phyloP scores from a whole-genome alignment of 2,888 invertebrate genomes.

The Brachylomia viminalis region DNA sequence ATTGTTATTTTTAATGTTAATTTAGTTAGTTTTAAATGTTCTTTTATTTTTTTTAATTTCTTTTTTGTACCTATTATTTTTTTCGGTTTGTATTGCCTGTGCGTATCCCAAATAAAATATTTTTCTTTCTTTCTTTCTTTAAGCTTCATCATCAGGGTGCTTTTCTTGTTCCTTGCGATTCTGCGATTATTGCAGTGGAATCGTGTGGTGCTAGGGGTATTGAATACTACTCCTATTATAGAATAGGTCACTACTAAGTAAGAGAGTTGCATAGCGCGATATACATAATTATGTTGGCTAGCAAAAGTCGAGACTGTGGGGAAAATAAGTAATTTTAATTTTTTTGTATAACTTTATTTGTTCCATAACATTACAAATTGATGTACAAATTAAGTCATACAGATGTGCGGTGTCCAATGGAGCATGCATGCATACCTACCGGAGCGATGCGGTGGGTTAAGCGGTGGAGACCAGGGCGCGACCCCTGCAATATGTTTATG shows the following conservation, averaged over 20 bases:
- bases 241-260: too few relatives aligned
- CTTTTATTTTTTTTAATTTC: too few relatives aligned
- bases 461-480: conserved; percentile 71
- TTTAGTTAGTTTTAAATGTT: too few relatives aligned
- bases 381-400: conserved; percentile 48
- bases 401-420: conserved; percentile 57
- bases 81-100: too few relatives aligned
- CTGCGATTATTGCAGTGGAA: not conserved
- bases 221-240: too few relatives aligned
- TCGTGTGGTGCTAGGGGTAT: not conserved
- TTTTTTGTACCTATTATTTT: too few relatives aligned
- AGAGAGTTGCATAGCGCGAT: too few relatives aligned
- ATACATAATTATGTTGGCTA: too few relatives aligned
- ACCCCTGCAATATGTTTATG: conserved; percentile 75
- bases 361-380: conserved; percentile 23
- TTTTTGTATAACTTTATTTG: not conserved
- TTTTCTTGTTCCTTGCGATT: not conserved
- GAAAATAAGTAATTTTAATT: not conserved
- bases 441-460: conserved; percentile 59
- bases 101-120: too few relatives aligned
- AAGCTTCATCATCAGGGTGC: not conserved
- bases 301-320: not conserved
- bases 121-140: too few relatives aligned
- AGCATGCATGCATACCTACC: conserved; percentile 52
- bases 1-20: too few relatives aligned